Base-by-base conservation (phyloP, 2,888 invertebrate genomes). In the Cynaeus angustus region DNA sequence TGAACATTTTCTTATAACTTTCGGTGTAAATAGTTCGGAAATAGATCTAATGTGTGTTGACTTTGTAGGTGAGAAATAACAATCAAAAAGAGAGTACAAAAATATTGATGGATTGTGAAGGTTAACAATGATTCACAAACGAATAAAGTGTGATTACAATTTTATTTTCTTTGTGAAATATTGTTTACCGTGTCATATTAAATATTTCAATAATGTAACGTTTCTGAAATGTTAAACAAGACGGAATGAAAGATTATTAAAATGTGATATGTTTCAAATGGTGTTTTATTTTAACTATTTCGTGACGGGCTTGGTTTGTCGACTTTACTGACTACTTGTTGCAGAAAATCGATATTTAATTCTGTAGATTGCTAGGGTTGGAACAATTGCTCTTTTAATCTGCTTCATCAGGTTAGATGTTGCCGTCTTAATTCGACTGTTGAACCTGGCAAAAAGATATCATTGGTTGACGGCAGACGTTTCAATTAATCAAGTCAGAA, bases 201-300 rank as follows among this genome's bases (percentile, higher is more conserved):
- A 66, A 52, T 70, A 46, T 61, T 66, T 55, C 70, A 78, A 74
- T 75, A 77, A 72, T 75, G 71, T 76, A 72, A 73, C 69, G 72
- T 73, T 72, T 67, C 74, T 70, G 74, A 70, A 66, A 74, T 76
- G 70, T 70, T 70, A 64, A 62, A 66, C 59, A 21, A 68, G 16
- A 66, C 65, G 43, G 48, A 70, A 77, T 74, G 74, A 75, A 66
- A 77, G 76, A 77, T 75, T 75, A 76, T 79, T 77, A 81, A 80
- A 83, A 81, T 81, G 81, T 82, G 81, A 81, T 82, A 82, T 81
- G 81, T 81, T 83, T 79, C 75, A 74, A 61, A 66, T 66, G 75
- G 77, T 77, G 38, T 59, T 41, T 50, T 67, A 53, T 55, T 62
- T 45, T 28, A 45, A 33, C 33, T 33, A 7, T n/a, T 33, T 33